phyloP scores from a whole-genome alignment of 2,888 invertebrate species.

The Euphydryas editha region DNA sequence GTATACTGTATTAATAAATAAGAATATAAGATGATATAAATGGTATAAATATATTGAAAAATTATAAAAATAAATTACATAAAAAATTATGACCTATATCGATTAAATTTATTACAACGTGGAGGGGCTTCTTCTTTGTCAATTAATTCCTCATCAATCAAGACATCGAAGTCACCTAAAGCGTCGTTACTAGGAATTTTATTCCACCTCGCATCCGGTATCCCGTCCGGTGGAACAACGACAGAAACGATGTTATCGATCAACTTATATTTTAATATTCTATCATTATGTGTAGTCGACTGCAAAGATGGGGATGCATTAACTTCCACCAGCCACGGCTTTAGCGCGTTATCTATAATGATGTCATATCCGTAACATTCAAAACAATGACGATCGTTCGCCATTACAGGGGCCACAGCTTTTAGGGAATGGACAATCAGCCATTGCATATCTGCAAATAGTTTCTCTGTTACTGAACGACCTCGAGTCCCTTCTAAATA shows the following conservation, averaged over 20 bases:
- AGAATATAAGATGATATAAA: background rate
- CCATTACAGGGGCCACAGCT: conserved; percentile 96
- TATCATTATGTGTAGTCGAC: conserved; percentile 96
- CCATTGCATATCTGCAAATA: conserved; percentile 95
- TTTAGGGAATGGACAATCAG: conserved; percentile 96
- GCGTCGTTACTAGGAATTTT: conserved; percentile 89
- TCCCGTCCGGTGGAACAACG: conserved; percentile 94
- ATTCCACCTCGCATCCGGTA: conserved; percentile 95
- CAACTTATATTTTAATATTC: conserved; percentile 96
- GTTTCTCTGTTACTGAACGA: conserved; percentile 92
- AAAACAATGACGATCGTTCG: conserved; percentile 96
- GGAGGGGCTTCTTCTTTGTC: conserved; percentile 82
- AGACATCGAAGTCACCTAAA: conserved; percentile 91
- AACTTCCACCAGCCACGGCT: conserved; percentile 97
- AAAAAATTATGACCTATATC: conserved; percentile 23
- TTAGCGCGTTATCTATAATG: conserved; percentile 95
- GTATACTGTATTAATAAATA: background rate
- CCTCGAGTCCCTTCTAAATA: conserved; percentile 96
- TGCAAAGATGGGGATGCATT: conserved; percentile 97
- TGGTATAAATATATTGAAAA: background rate
- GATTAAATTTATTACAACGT: conserved; percentile 23
- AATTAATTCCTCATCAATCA: conserved; percentile 92
- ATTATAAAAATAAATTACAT: background rate
- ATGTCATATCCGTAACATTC: conserved; percentile 98
- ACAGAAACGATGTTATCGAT: conserved; percentile 96